A percentile compares a stretch with the other conserved stretches of the same genome.
Evolutionary conservation across 1,140 invertebrate species (phyloP).

Genomic region (Procambarus virginalis): DNA sequence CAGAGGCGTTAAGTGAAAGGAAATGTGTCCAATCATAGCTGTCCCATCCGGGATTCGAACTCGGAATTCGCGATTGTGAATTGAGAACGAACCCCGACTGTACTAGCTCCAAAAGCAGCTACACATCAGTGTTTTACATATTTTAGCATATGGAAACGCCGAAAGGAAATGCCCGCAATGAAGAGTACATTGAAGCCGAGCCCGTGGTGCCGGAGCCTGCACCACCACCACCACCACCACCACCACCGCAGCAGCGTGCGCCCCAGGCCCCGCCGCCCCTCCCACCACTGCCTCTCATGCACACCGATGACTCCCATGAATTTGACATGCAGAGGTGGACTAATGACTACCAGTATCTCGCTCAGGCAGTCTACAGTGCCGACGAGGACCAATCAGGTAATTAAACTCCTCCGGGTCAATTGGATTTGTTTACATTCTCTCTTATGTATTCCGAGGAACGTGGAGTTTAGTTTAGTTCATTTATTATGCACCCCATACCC

Average conservation of each 20-base stretch:
- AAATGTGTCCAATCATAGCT: too few species aligned
- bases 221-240: background rate
- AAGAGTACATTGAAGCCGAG: conserved; percentile 21
- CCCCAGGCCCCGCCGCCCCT: background rate
- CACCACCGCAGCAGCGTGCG: background rate
- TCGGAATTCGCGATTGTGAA: too few species aligned
- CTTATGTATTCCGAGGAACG: too few species aligned
- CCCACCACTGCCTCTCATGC: background rate
- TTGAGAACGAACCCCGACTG: too few species aligned
- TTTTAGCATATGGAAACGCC: background rate
- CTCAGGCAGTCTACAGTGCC: conserved; percentile 46
- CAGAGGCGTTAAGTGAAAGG: too few species aligned
- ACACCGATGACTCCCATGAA: conserved; percentile 13
- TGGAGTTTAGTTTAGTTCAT: too few species aligned
- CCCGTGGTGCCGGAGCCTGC: background rate
- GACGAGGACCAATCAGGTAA: conserved; percentile 53
- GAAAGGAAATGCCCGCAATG: background rate
- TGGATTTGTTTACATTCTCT: too few species aligned
- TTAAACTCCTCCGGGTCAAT: too few species aligned
- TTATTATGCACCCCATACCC: too few species aligned
- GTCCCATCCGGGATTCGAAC: too few species aligned
- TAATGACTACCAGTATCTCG: conserved; percentile 43
- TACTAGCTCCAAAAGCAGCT: too few species aligned
- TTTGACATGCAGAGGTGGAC: conserved; percentile 58
- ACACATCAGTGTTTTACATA: background rate